phyloP scores from a whole-genome alignment of 1,140 invertebrate species.

The Brachionus asplanchnoidis region DNA sequence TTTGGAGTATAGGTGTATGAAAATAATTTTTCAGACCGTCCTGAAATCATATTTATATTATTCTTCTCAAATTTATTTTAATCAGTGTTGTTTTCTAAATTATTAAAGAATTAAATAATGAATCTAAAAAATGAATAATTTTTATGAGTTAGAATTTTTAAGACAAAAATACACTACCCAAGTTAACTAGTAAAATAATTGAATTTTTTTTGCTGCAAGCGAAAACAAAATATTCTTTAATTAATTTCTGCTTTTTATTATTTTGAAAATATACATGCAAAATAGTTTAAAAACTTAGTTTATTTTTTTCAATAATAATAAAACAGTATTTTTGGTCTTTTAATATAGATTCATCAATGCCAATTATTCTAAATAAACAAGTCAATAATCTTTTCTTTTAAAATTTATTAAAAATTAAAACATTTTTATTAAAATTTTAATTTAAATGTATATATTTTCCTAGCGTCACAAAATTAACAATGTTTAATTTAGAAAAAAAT shows the following conservation, averaged over 20 bases:
- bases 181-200: neutral
- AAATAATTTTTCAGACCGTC: too few species aligned
- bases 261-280: conserved; percentile 26
- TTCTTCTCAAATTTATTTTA: too few species aligned
- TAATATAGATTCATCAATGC: neutral
- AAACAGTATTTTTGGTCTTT: neutral
- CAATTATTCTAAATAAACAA: too few species aligned
- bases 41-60: too few species aligned
- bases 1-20: too few species aligned
- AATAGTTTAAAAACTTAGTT: neutral
- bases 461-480: neutral
- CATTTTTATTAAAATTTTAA: too few species aligned
- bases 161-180: neutral
- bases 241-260: neutral
- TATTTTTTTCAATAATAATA: neutral
- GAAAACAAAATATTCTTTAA: neutral
- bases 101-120: too few species aligned
- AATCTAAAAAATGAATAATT: neutral
- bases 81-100: too few species aligned
- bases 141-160: neutral
- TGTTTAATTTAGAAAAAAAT: neutral
- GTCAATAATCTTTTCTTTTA: too few species aligned
- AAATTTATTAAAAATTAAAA: too few species aligned
- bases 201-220: neutral
- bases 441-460: too few species aligned